Base-by-base conservation (phyloP, 2,797 vertebrate species). In the Brotula barbata region DNA sequence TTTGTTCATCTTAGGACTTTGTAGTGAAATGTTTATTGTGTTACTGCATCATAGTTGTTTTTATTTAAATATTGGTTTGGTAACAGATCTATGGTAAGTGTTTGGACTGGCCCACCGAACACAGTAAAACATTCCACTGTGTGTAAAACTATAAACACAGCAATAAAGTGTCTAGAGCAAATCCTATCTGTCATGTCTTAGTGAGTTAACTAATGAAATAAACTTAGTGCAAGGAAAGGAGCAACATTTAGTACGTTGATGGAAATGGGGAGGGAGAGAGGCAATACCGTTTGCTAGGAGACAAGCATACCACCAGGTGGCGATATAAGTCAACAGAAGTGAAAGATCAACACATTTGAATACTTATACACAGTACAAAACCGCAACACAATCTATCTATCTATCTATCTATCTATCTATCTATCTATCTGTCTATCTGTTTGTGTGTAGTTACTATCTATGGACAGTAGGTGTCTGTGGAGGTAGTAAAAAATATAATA, bases 41-140 rank as follows among this genome's bases (percentile, higher is more conserved):
- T 89, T 81, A 87, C 86, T 90, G 90, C 93, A 89, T 90, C 90
- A 87, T 90, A 91, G 84, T 88, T 78, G 77, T 88, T 84, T 91
- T 88, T 94, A 90, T 93, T 94, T 94, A 94, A 93, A 92, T 92
- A 78, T 91, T 91, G 41, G 55, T 80, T 76, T 89, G 91, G 83
- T 90, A 90, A 88, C 78, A 84, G 57, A 81, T 69, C 54, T 81
- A 80, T 68, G 65, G 52, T 79, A 54, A 60, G 71, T 75, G 74
- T 85, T 85, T 78, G 80, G 65, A 83, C 41, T 55, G 60, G 68
- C 71, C 68, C 60, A 78, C 66, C 78, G 78, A 82, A 85, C 80
- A 75, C 78, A 64, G 67, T 81, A 73, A 77, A 83, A 81, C 65
- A 72, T 85, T 86, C 64, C 75, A 77, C 45, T 82, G 82, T 86